These are phyloP conservation scores for Agrochola lychnidis DNA, from an alignment of 2,888 invertebrate species.

Conservation along the genomic window DNA sequence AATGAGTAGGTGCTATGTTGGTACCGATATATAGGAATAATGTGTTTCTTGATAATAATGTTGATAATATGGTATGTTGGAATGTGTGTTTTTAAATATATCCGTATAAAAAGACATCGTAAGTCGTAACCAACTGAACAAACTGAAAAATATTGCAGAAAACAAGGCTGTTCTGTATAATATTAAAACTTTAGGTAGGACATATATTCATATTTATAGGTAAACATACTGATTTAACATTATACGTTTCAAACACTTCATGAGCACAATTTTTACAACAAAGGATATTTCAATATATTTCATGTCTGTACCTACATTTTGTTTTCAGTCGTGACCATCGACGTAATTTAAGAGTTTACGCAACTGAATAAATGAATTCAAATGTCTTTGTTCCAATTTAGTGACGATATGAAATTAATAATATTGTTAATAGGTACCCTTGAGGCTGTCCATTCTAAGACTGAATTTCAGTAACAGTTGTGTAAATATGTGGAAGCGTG, in stretches of 20 bases:
- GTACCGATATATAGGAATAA: slow-evolving; percentile 1
- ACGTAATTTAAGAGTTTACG: slow-evolving; percentile 66
- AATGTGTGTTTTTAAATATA: slow-evolving; percentile 13
- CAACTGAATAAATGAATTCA: slow-evolving; percentile 83
- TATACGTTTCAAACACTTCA: not conserved
- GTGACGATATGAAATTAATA: slow-evolving; percentile 72
- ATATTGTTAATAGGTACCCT: slow-evolving; percentile 64
- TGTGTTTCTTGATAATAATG: slow-evolving; percentile 1
- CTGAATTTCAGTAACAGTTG: slow-evolving; percentile 84
- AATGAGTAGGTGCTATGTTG: not conserved
- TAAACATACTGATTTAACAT: not conserved
- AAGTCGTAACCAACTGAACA: slow-evolving; percentile 45
- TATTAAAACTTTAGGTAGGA: slow-evolving; percentile 3
- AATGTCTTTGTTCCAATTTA: slow-evolving; percentile 78
- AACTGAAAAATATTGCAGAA: slow-evolving; percentile 31
- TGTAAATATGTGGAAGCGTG: slow-evolving; percentile 84
- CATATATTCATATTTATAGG: not conserved
- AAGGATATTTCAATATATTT: slow-evolving; percentile 2
- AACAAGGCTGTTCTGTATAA: not conserved
- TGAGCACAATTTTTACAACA: slow-evolving; percentile 4
- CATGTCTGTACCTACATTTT: slow-evolving; percentile 1
- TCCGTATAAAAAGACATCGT: slow-evolving; percentile 22
- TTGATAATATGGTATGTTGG: not conserved
- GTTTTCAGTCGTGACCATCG: slow-evolving; percentile 40
- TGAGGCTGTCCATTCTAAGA: slow-evolving; percentile 69